Percentiles rank a stretch among this genome's conserved stretches.
phyloP scores from a whole-genome alignment of 1,140 invertebrate species.

The Atta colombica region DNA sequence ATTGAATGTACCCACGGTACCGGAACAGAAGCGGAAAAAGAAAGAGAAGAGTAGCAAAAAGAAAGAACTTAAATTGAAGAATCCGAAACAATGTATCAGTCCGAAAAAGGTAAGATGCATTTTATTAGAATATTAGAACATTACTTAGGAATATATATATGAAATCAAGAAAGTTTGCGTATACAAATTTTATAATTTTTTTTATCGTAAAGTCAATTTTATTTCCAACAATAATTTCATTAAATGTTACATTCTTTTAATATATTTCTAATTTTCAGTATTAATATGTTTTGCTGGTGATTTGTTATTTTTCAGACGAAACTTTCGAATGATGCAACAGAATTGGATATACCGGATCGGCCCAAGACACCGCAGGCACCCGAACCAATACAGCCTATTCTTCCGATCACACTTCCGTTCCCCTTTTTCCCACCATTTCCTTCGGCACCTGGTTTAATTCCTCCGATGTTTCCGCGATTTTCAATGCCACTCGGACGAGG shows the following conservation, averaged over 20 bases:
- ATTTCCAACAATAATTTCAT: not conserved
- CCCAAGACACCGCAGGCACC: constrained; percentile 90
- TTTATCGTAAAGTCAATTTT: constrained; percentile 1
- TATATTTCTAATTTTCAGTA: not conserved
- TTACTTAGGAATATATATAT: not conserved
- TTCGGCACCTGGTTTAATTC: constrained; percentile 90
- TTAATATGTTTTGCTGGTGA: constrained; percentile 8
- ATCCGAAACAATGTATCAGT: constrained; percentile 76
- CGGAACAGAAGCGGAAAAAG: constrained; percentile 85
- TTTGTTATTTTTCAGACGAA: constrained; percentile 77
- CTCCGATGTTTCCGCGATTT: constrained; percentile 85
- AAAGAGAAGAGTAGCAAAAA: constrained; percentile 90
- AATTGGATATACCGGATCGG: constrained; percentile 84
- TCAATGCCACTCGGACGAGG: constrained; percentile 82
- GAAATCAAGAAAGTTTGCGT: not conserved
- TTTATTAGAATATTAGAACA: not conserved
- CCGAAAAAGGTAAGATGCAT: constrained; percentile 80
- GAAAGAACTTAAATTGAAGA: constrained; percentile 88
- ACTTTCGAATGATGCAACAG: constrained; percentile 75
- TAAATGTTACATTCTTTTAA: not conserved
- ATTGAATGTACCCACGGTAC: constrained; percentile 80
- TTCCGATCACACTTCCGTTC: constrained; percentile 87
- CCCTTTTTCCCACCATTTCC: constrained; percentile 85
- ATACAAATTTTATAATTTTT: not conserved
- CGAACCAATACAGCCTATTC: constrained; percentile 86